Conservation (phyloP, 2,888 invertebrate genomes). For the Sisyra terminalis region DNA sequence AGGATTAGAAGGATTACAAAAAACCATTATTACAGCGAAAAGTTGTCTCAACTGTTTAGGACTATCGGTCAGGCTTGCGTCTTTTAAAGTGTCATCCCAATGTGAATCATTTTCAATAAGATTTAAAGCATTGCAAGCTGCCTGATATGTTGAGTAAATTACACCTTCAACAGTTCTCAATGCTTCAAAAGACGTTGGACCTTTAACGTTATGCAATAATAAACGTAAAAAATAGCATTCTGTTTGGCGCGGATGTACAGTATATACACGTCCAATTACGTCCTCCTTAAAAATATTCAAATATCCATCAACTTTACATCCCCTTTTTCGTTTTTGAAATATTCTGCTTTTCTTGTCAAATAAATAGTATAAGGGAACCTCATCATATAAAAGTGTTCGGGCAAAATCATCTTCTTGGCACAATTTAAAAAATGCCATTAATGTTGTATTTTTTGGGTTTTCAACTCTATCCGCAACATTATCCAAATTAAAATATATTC, state of each 20-base stretch:
- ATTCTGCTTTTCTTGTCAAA: no score
- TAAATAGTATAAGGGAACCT: conserved; percentile 14
- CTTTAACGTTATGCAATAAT: conserved; percentile 16
- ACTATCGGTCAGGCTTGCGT: conserved; percentile 10
- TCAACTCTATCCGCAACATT: no score
- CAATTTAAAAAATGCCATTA: conserved; percentile 10
- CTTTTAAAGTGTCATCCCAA: conserved; percentile 13
- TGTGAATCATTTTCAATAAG: conserved; percentile 14
- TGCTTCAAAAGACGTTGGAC: conserved; percentile 17
- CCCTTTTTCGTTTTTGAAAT: no score
- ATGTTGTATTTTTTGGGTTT: no score
- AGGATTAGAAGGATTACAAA: conserved; percentile 12
- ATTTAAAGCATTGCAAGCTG: conserved; percentile 12
- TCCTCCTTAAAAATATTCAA: not conserved
- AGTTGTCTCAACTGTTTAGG: conserved; percentile 10
- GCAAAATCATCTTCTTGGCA: conserved; percentile 1
- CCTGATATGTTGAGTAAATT: conserved; percentile 17
- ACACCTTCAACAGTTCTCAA: conserved; percentile 13
- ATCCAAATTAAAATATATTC: conserved; percentile 8
- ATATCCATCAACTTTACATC: not conserved
- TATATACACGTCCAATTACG: conserved; percentile 16
- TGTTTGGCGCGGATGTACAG: conserved; percentile 15
- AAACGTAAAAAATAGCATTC: conserved; percentile 17
- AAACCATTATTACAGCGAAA: conserved; percentile 12
- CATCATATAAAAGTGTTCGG: conserved; percentile 12